Evolutionary conservation across 2,888 invertebrate species (phyloP).

Genomic region (Scelioninae gen. 1): DNA sequence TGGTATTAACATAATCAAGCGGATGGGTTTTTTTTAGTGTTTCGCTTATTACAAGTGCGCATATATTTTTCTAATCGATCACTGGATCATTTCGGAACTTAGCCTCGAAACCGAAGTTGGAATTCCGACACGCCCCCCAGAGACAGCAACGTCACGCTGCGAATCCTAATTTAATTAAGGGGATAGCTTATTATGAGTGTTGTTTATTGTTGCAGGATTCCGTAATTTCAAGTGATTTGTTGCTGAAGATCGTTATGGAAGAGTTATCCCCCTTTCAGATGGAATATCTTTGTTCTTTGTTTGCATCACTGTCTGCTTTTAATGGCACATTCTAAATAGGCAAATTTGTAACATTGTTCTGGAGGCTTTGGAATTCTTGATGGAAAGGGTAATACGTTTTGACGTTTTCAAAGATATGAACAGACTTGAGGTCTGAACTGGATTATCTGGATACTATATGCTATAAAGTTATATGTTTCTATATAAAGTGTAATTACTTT

Average conservation of each 20-base stretch:
- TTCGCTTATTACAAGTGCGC: conserved; percentile 50
- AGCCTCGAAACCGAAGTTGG: conserved; percentile 43
- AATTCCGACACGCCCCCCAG: conserved; percentile 75
- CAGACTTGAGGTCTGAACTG: not conserved
- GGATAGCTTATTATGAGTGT: conserved; percentile 66
- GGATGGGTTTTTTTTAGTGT: conserved; percentile 39
- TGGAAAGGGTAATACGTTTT: not conserved
- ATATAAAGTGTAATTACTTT: too few relatives aligned
- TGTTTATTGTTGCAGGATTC: conserved; percentile 69
- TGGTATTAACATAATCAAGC: conserved; percentile 55
- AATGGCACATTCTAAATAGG: conserved; percentile 11
- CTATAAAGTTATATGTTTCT: too few relatives aligned
- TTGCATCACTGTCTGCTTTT: conserved; percentile 19
- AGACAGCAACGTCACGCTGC: conserved; percentile 72
- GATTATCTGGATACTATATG: not conserved
- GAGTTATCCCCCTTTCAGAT: conserved; percentile 33
- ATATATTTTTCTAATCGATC: conserved; percentile 60
- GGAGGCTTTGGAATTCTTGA: not conserved
- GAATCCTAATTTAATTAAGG: conserved; percentile 83
- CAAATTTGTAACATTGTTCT: conserved; percentile 32
- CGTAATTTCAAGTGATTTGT: conserved; percentile 69
- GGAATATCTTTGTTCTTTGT: conserved; percentile 28
- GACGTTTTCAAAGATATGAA: not conserved
- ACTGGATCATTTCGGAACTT: conserved; percentile 28
- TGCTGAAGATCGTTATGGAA: conserved; percentile 43